Percentiles rank a stretch among this genome's conserved stretches.
Conservation (phyloP, 2,888 invertebrate genomes). For the Athalia rosae region DNA sequence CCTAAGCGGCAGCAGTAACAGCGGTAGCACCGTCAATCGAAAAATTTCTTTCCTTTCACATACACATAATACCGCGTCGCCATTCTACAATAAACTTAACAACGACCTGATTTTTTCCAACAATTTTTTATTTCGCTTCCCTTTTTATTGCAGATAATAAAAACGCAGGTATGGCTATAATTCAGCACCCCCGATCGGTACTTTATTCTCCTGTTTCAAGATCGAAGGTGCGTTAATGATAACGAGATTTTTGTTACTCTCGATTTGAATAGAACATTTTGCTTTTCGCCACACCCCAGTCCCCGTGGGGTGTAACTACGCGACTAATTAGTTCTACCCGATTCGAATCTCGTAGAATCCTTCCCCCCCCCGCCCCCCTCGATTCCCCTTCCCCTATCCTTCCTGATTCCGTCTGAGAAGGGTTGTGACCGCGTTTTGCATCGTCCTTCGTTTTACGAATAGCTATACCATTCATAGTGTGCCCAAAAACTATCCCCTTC, state of each 20-base stretch:
- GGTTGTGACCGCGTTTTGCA: not conserved
- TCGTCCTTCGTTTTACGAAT: constrained; percentile 1
- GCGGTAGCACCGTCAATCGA: too few species aligned
- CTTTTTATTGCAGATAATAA: too few species aligned
- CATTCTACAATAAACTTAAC: too few species aligned
- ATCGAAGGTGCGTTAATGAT: too few species aligned
- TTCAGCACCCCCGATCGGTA: too few species aligned
- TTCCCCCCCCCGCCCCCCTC: not conserved
- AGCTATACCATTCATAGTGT: not conserved
- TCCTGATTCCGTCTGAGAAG: not conserved
- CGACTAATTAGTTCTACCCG: constrained; percentile 33
- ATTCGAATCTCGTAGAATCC: constrained; percentile 39
- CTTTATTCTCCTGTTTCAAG: too few species aligned
- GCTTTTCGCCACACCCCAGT: not conserved
- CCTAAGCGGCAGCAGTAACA: too few species aligned
- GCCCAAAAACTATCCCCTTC: constrained; percentile 35
- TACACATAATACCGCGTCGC: too few species aligned
- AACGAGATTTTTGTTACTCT: too few species aligned
- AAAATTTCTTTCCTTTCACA: not conserved
- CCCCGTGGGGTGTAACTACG: not conserved
- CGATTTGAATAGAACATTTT: not conserved
- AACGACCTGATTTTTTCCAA: too few species aligned
- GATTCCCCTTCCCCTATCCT: not conserved
- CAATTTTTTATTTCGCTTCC: too few species aligned
- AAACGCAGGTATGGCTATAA: too few species aligned